A percentile compares a stretch with the other conserved stretches of the same genome.
Conservation (phyloP, 2,113 vertebrate species). For the Alaudala cheleensis region DNA sequence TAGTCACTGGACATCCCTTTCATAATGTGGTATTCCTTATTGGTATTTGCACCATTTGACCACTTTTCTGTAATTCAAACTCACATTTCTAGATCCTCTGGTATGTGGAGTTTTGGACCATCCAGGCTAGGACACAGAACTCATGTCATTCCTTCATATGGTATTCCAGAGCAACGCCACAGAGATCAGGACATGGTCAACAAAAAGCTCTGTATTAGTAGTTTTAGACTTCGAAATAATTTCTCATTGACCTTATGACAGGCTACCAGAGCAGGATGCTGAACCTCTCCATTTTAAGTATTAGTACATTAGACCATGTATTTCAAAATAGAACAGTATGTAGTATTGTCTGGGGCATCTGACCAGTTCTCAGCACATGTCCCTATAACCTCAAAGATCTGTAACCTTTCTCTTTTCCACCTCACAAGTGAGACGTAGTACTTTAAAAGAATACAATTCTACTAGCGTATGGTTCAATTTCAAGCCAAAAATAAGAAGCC, state of each 20-base stretch:
- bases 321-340: not conserved
- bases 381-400: not conserved
- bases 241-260: not conserved
- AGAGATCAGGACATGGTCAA: not conserved
- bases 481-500: not conserved
- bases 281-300: not conserved
- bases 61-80: not conserved
- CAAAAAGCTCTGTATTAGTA: not conserved
- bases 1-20: not conserved
- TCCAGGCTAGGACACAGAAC: not conserved
- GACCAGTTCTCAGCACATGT: not conserved
- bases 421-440: not conserved
- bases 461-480: not conserved
- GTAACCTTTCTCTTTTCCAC: not conserved
- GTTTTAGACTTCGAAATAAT: not conserved
- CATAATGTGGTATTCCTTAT: not conserved
- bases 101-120: not conserved
- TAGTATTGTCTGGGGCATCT: not conserved
- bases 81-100: not conserved
- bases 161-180: not conserved
- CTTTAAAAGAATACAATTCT: not conserved
- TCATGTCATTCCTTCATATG: accelerated
- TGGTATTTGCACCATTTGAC: not conserved
- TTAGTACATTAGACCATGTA: not conserved
- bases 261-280: not conserved